phyloP scores from a whole-genome alignment of 2,113 vertebrate genomes.

The Tyto alba region DNA sequence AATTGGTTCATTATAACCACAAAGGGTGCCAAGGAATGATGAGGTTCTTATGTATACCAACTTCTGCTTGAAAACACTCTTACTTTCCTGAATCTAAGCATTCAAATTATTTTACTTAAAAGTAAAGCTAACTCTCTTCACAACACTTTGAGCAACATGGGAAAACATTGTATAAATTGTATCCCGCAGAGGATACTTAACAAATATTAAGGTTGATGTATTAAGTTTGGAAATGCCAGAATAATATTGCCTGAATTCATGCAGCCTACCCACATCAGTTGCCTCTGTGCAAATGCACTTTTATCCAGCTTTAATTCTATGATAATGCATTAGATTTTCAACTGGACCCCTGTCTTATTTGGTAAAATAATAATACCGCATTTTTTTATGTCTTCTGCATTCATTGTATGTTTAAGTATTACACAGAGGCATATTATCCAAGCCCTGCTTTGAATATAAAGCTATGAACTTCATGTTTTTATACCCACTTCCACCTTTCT shows the following conservation, averaged over 20 bases:
- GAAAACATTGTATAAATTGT: neutral
- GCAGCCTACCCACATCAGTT: neutral
- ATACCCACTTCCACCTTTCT: neutral
- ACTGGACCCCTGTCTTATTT: neutral
- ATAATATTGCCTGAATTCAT: neutral
- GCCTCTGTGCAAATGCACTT: neutral
- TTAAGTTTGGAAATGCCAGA: neutral
- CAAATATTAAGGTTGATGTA: neutral
- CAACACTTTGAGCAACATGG: neutral
- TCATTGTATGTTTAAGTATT: neutral
- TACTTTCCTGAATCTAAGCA: neutral
- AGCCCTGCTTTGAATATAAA: neutral
- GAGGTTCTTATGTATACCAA: neutral
- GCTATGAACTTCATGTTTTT: neutral
- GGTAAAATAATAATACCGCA: neutral
- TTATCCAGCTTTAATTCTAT: neutral
- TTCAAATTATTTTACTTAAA: neutral
- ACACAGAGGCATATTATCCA: neutral
- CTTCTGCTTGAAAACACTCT: neutral
- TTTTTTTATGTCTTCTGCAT: neutral
- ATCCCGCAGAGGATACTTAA: neutral
- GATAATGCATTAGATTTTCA: neutral
- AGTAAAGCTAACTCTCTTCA: neutral
- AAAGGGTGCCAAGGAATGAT: neutral
- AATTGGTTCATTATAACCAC: neutral